Base-by-base conservation (phyloP, 1,140 invertebrate genomes). In the Chlorops oryzae region DNA sequence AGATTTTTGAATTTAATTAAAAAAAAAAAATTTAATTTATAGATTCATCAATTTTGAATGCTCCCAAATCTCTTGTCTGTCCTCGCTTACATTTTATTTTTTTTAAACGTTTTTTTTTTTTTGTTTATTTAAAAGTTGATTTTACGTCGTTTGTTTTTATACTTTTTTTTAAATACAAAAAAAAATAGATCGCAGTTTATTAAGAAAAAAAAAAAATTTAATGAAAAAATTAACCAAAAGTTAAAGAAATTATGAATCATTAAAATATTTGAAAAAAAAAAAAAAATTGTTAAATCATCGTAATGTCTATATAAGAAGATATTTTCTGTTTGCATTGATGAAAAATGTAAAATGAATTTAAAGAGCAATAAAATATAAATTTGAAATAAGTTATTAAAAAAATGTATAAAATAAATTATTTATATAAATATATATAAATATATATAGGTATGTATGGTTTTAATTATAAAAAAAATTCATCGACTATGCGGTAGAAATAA, bases 171-270 rank as follows among this genome's bases (percentile, higher is more conserved):
- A 25, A 13, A 27, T n/a, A 22, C n/a, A 43, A 39, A 49, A 41
- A 24, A 39, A 41, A 48, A 32, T 28, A 28, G 34, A 40, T 12
- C 34, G 28, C 43, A 20, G 37, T 20, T 50, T 50, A 17, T 47
- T 17, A 37, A 37, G 21, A 50, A 47, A 47, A 27, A 47, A 49
- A 49, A 34, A 17, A 34, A 28, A 41, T 50, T 32, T 27, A 40
- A 49, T 45, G 18, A 45, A 45, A 54, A 54, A 54, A 54, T 54
- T 49, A 54, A 54, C 52, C 52, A 54, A 54, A 53, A 49, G 52
- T 54, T 54, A 54, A 54, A 54, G 49, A 40, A 54, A 54, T 40
- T 41, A 40, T n/a, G n/a, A n/a, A n/a, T n/a, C n/a, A 38, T 5
- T 38, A 38, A 32, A 18, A 42, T 7, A 24, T 28, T n/a, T 34